A percentile compares a stretch with the other conserved stretches of the same genome.
Conservation (phyloP, 2,888 invertebrate genomes). For the Temnothorax ravouxi region DNA sequence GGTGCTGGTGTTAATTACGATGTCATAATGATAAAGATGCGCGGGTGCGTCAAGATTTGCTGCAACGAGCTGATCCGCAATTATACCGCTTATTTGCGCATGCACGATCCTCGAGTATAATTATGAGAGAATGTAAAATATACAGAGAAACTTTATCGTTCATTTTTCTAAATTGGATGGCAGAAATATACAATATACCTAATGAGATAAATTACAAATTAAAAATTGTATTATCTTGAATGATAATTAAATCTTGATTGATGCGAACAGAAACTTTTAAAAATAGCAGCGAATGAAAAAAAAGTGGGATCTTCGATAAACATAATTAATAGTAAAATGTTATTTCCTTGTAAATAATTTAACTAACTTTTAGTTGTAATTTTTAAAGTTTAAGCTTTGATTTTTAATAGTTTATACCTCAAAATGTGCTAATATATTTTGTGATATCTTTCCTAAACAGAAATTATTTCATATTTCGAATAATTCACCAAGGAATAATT, state of each 20-base stretch:
- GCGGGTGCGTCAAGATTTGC: constrained; percentile 34
- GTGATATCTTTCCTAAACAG: neutral
- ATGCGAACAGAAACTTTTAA: neutral
- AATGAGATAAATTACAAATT: neutral
- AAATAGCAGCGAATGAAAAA: neutral
- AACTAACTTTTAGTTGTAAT: neutral
- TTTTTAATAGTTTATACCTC: neutral
- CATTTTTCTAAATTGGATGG: constrained; percentile 3
- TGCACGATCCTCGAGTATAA: constrained; percentile 1
- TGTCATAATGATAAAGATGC: constrained; percentile 31
- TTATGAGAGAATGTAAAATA: constrained; percentile 5
- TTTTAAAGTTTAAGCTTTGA: neutral
- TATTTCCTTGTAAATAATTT: neutral
- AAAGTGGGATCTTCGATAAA: neutral
- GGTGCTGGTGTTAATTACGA: constrained; percentile 26
- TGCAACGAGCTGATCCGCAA: constrained; percentile 21
- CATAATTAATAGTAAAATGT: neutral
- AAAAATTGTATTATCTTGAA: neutral
- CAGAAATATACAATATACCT: neutral
- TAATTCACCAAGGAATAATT: neutral
- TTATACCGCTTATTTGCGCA: constrained; percentile 27
- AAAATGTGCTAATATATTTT: neutral
- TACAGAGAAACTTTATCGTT: neutral
- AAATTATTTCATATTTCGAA: neutral
- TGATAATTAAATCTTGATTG: neutral